Evolutionary conservation across 1,140 invertebrate genomes (phyloP).

Genomic region (Wasmannia auropunctata): DNA sequence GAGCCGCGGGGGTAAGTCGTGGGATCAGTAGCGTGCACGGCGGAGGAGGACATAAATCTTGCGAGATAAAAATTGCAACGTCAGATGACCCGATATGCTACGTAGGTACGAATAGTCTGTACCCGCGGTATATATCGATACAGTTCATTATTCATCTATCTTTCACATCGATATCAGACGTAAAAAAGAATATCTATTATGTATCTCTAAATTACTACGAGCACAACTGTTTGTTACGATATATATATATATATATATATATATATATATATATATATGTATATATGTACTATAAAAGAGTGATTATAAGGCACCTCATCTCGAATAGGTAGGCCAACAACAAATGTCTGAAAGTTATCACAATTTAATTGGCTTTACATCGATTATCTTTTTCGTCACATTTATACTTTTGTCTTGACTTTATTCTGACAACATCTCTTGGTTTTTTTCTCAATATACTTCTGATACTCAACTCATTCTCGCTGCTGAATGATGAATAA

Average conservation of each 20-base stretch:
- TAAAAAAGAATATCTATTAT: background rate
- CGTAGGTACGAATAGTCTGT: background rate
- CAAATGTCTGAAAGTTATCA: too few species aligned
- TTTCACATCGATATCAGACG: background rate
- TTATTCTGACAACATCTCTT: too few species aligned
- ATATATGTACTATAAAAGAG: background rate
- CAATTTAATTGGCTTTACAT: too few species aligned
- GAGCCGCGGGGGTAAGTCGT: slow-evolving; percentile 9
- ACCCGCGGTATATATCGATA: background rate
- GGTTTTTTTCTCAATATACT: too few species aligned
- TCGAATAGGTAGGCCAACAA: too few species aligned
- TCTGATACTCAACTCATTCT: too few species aligned
- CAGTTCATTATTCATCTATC: slow-evolving; percentile 10
- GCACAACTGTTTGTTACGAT: background rate
- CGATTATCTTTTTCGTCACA: too few species aligned
- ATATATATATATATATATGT: background rate
- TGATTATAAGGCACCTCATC: background rate
- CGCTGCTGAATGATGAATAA: too few species aligned
- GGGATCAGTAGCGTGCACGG: slow-evolving; percentile 13
- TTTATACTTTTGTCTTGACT: too few species aligned
- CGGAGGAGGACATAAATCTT: slow-evolving; percentile 50
- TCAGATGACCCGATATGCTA: background rate
- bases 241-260: background rate
- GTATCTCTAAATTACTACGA: background rate
- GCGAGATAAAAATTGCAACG: slow-evolving; percentile 51